Percentiles rank a stretch among this genome's conserved stretches.
phyloP scores from a whole-genome alignment of 2,113 vertebrate genomes.

The Uropsilus gracilis region DNA sequence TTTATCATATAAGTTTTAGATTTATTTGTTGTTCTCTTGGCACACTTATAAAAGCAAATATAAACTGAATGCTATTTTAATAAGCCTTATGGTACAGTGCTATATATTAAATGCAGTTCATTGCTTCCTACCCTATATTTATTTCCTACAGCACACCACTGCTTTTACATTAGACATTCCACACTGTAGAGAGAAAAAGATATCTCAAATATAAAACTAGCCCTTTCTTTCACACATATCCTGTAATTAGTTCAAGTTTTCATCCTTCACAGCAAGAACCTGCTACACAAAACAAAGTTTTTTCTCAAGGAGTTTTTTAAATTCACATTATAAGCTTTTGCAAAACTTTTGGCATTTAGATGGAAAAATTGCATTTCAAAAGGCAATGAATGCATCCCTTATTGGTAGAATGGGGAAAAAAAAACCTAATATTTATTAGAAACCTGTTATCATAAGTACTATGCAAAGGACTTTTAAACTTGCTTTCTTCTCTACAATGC shows the following conservation, averaged over 20 bases:
- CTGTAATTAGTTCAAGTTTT: slow-evolving; percentile 81
- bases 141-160: slow-evolving; percentile 29
- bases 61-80: not conserved
- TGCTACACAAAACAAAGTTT: slow-evolving; percentile 81
- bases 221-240: slow-evolving; percentile 79
- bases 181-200: slow-evolving; percentile 74
- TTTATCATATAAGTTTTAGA: slow-evolving; percentile 31
- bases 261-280: slow-evolving; percentile 70
- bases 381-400: not conserved
- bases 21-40: slow-evolving; percentile 54
- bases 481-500: not conserved
- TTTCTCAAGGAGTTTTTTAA: slow-evolving; percentile 67
- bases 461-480: not conserved
- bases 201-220: slow-evolving; percentile 72
- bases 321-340: not conserved
- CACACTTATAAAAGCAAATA: slow-evolving; percentile 49
- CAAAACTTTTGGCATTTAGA: not conserved
- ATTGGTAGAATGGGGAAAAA: not conserved
- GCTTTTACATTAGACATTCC: slow-evolving; percentile 68
- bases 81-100: not conserved
- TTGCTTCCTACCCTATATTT: not conserved
- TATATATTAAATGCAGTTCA: not conserved
- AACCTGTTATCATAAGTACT: not conserved
- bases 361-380: not conserved
- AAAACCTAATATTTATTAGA: not conserved